Conservation (phyloP, 1,140 invertebrate species). For the Amphibalanus amphitrite region DNA sequence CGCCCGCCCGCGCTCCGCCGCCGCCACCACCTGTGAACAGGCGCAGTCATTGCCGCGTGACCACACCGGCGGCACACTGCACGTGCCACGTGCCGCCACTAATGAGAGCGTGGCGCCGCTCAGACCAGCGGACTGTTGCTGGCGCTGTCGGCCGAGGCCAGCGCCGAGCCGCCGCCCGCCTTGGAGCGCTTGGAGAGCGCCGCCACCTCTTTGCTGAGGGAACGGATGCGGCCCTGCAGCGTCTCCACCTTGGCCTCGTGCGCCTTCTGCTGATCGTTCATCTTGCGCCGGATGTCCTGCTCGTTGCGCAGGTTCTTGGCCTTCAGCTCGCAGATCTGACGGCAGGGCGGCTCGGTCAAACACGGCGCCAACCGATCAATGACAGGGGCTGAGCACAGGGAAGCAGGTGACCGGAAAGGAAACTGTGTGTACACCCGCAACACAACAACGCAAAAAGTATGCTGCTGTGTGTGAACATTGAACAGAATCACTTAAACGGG, state of each 20-base stretch:
- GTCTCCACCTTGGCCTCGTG: neutral
- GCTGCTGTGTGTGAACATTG: too few relatives aligned
- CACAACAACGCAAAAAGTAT: too few relatives aligned
- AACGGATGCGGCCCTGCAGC: neutral
- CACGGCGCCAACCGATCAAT: too few relatives aligned
- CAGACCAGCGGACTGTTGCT: neutral
- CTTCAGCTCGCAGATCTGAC: conserved; percentile 3
- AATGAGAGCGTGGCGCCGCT: neutral
- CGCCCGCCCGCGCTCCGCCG: too few relatives aligned
- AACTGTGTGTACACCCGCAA: too few relatives aligned
- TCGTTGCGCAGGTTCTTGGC: neutral
- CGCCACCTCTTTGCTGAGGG: neutral
- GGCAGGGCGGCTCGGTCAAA: too few relatives aligned
- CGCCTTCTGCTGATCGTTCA: neutral
- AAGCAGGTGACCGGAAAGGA: too few relatives aligned
- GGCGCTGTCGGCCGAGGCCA: neutral
- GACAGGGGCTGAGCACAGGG: too few relatives aligned
- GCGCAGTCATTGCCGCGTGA: neutral
- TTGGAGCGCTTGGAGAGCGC: neutral
- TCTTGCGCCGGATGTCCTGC: neutral
- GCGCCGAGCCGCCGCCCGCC: neutral
- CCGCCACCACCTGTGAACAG: neutral
- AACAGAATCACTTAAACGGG: too few relatives aligned
- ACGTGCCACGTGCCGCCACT: too few relatives aligned
- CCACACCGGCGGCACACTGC: neutral